Base-by-base conservation (phyloP, 2,888 invertebrate genomes). In the Drosophila diplacantha region DNA sequence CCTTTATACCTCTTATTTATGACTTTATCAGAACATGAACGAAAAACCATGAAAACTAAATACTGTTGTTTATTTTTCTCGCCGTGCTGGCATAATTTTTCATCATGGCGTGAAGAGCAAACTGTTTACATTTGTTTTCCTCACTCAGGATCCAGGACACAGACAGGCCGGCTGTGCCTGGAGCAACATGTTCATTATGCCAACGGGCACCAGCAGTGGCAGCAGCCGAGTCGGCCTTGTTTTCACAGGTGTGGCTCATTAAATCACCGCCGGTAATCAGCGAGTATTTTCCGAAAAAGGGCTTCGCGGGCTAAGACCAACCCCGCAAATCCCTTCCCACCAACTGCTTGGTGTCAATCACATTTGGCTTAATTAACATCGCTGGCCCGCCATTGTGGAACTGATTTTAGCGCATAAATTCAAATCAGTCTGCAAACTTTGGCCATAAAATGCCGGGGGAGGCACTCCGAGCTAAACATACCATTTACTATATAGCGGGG, bases 121-220 rank as follows among this genome's bases (percentile, higher is more conserved):
- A 78, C 81, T 74, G 79, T 76, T 79, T 80, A 80, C 81, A 79
- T 80, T 79, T 74, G 71, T 78, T 71, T 72, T 59, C 51, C 69
- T 64, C 58, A 47, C 47, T 44, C 58, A 54, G 50, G 57, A 39
- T 26, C 20, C 44, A 31, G 62, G 43, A 26, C 41, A 53, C 46
- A 54, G 24, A 57, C 29, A 29, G 38, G 50, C 18, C 22, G 35
- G 18, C 31, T 3, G 34, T 39, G 41, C 58, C 37, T 37, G 51
- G 67, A 55, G 54, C 65, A 57, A 68, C 63, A 60, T 68, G 56
- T 68, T 71, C 54, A 71, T 67, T 62, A 29, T 16, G 37, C 44
- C 64, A 24, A 9, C 8, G 57, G 46, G 50, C 50, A 29, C 18
- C 24, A 16, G 24, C n/a, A 41, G 39, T 35, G 46, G 49, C 56